Percentiles rank a stretch among this genome's conserved stretches.
These are phyloP conservation scores for Noctua janthina DNA, from an alignment of 2,888 invertebrate species.

Conservation along the genomic window DNA sequence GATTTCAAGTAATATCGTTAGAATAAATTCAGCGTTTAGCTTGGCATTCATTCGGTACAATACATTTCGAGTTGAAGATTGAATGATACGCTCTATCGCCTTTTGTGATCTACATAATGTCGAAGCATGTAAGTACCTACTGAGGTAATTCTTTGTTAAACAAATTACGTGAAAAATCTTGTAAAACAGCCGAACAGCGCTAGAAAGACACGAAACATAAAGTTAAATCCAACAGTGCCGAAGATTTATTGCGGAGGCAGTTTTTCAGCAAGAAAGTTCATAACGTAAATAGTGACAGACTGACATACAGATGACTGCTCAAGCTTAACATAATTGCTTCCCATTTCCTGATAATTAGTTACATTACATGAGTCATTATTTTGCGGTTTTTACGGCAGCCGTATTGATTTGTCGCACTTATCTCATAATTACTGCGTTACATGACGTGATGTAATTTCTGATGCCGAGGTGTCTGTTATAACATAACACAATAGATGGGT, in stretches of 20 bases:
- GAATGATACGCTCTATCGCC: slow-evolving; percentile 73
- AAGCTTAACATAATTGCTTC: slow-evolving; percentile 66
- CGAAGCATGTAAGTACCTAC: slow-evolving; percentile 64
- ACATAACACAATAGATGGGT: slow-evolving; percentile 13
- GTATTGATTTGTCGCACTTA: slow-evolving; percentile 55
- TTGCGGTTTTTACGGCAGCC: slow-evolving; percentile 55
- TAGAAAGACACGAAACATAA: slow-evolving; percentile 32
- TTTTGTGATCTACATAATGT: slow-evolving; percentile 72
- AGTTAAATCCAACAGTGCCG: slow-evolving; percentile 2
- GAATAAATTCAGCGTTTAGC: slow-evolving; percentile 28
- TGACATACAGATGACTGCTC: slow-evolving; percentile 67
- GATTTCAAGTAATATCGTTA: slow-evolving; percentile 28
- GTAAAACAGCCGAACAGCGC: slow-evolving; percentile 26
- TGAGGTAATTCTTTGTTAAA: slow-evolving; percentile 62
- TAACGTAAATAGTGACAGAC: slow-evolving; percentile 43
- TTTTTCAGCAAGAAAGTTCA: slow-evolving; percentile 49
- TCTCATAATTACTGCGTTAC: slow-evolving; percentile 52
- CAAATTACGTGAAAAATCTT: slow-evolving; percentile 63
- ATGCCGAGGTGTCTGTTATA: slow-evolving; percentile 15
- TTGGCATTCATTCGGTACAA: slow-evolving; percentile 54
- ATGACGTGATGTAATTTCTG: slow-evolving; percentile 27
- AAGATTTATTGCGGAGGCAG: slow-evolving; percentile 28
- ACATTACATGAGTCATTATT: slow-evolving; percentile 45
- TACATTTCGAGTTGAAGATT: slow-evolving; percentile 63
- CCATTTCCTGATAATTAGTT: slow-evolving; percentile 68